phyloP scores from a whole-genome alignment of 2,113 vertebrate species.

The Archilochus colubris region DNA sequence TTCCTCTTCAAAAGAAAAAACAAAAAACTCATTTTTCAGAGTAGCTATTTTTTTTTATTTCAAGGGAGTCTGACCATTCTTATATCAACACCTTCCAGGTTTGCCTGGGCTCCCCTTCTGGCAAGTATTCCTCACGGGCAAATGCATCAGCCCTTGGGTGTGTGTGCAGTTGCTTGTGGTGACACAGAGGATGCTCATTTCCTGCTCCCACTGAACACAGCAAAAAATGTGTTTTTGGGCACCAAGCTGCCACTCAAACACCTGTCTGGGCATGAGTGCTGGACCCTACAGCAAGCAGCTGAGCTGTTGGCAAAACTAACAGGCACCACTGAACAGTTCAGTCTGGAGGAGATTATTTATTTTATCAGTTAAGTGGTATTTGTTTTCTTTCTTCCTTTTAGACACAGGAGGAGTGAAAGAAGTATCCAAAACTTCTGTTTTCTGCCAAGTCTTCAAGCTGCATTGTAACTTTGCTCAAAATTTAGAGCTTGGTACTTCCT shows the following conservation, averaged over 20 bases:
- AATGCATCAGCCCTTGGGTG: neutral
- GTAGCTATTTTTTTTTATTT: neutral
- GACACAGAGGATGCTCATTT: neutral
- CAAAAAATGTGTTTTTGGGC: rapidly evolving
- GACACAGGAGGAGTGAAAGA: neutral
- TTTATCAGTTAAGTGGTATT: neutral
- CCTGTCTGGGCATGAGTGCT: rapidly evolving
- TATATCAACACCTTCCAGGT: neutral
- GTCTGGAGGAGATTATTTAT: neutral
- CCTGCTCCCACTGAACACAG: neutral
- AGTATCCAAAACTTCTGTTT: neutral
- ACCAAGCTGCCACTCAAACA: neutral
- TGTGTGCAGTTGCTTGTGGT: neutral
- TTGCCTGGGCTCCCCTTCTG: neutral
- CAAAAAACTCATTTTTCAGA: neutral
- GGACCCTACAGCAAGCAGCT: neutral
- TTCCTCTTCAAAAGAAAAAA: neutral
- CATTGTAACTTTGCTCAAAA: neutral
- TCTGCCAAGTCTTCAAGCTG: neutral
- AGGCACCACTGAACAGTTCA: neutral
- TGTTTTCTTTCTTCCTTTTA: neutral
- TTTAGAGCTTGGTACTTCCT: neutral
- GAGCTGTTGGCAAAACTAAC: neutral
- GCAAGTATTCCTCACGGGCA: rapidly evolving
- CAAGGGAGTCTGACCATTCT: neutral